Evolutionary conservation across 2,113 vertebrate genomes (phyloP).

Genomic region (Danio rerio): GRCz12tu NC_133186.1:33496501-33497000

Average conservation of each 20-base stretch:
- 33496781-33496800: neutral
- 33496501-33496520: slow-evolving; percentile 92
- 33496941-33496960: neutral
- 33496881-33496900: too few relatives aligned
- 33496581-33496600: neutral
- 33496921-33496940: too few relatives aligned
- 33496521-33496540: slow-evolving; percentile 86
- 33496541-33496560: slow-evolving; percentile 89
- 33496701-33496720: slow-evolving; percentile 91
- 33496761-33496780: neutral
- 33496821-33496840: too few relatives aligned
- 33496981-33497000: too few relatives aligned
- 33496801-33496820: too few relatives aligned
- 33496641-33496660: slow-evolving; percentile 91
- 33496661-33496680: slow-evolving; percentile 94
- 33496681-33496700: slow-evolving; percentile 89
- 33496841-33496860: too few relatives aligned
- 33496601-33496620: neutral
- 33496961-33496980: too few relatives aligned
- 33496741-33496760: slow-evolving; percentile 89
- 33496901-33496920: too few relatives aligned
- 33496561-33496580: slow-evolving; percentile 70
- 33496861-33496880: too few relatives aligned
- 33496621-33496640: slow-evolving; percentile 72
- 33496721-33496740: slow-evolving; percentile 91